These are phyloP conservation scores for Manis crassicaudata DNA, from an alignment of 2,797 vertebrate species.

Conservation along the genomic window DNA sequence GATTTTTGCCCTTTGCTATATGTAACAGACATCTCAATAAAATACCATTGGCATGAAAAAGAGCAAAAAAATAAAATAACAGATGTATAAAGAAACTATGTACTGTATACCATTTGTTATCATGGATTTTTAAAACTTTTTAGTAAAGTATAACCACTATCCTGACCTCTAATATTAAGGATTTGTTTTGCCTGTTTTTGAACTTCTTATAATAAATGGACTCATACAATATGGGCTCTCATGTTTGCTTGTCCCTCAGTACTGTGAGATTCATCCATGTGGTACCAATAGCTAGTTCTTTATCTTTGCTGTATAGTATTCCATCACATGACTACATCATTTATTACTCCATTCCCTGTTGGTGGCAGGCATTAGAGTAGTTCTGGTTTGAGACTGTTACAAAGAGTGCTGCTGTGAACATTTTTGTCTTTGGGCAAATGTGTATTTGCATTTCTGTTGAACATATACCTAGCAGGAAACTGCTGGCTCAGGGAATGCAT, in stretches of 20 bases:
- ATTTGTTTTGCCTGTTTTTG: neutral
- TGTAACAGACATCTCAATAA: conserved; percentile 22
- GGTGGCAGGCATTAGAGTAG: neutral
- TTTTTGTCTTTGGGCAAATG: neutral
- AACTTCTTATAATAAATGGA: neutral
- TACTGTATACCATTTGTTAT: neutral
- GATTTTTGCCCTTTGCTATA: neutral
- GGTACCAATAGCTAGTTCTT: neutral
- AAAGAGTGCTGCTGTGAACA: neutral
- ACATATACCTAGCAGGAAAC: neutral
- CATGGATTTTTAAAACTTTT: neutral
- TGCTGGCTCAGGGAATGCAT: neutral
- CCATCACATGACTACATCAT: neutral
- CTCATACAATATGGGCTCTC: neutral
- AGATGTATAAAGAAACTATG: neutral
- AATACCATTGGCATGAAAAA: neutral
- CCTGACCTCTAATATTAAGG: neutral
- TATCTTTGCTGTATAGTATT: neutral
- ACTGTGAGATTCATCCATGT: neutral
- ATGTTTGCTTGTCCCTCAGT: neutral
- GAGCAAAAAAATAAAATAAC: neutral
- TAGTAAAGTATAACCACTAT: neutral
- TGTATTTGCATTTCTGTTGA: neutral
- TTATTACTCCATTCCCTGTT: neutral
- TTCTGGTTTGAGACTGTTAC: neutral